A percentile compares a stretch with the other conserved stretches of the same genome.
Evolutionary conservation across 2,113 vertebrate species (phyloP).

Genomic region (Hemibagrus wyckioides): DNA sequence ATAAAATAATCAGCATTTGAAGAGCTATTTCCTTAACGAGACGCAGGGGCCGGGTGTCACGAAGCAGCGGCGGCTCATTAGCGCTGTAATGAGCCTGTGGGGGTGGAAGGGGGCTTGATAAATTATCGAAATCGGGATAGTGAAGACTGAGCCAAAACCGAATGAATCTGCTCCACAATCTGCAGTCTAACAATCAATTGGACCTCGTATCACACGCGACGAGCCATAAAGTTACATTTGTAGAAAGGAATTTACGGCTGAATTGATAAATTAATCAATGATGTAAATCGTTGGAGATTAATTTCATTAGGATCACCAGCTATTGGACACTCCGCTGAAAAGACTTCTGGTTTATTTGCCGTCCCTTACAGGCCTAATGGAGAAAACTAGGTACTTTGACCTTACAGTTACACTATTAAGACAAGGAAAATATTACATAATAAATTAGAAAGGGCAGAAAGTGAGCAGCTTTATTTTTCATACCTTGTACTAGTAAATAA

Average conservation of each 20-base stretch:
- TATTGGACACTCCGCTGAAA: not conserved
- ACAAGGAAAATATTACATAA: not conserved
- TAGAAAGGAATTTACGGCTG: slow-evolving; percentile 16
- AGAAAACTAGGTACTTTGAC: not conserved
- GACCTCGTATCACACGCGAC: slow-evolving; percentile 19
- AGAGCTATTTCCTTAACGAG: slow-evolving; percentile 99
- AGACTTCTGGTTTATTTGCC: not conserved
- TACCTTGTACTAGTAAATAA: not conserved
- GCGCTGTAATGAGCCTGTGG: slow-evolving; percentile 90
- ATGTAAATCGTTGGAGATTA: slow-evolving; percentile 2
- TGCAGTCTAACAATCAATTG: slow-evolving; percentile 13
- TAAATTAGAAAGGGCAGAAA: not conserved
- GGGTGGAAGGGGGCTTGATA: slow-evolving; percentile 80
- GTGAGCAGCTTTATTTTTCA: not conserved
- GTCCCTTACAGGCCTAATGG: not conserved
- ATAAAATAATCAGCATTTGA: slow-evolving; percentile 99
- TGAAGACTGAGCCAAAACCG: slow-evolving; percentile 76
- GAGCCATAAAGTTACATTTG: slow-evolving; percentile 18
- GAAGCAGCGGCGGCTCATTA: slow-evolving; percentile 98
- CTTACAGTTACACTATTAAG: not conserved
- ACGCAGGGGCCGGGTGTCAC: slow-evolving; percentile 95
- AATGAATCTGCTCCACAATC: slow-evolving; percentile 67
- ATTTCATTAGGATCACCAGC: slow-evolving; percentile 15
- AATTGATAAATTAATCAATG: slow-evolving; percentile 24
- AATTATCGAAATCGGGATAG: slow-evolving; percentile 78